A percentile compares a stretch with the other conserved stretches of the same genome.
These are phyloP conservation scores for Pelmatolapia mariae DNA, from an alignment of 2,113 vertebrate species.

Conservation along the genomic window DNA sequence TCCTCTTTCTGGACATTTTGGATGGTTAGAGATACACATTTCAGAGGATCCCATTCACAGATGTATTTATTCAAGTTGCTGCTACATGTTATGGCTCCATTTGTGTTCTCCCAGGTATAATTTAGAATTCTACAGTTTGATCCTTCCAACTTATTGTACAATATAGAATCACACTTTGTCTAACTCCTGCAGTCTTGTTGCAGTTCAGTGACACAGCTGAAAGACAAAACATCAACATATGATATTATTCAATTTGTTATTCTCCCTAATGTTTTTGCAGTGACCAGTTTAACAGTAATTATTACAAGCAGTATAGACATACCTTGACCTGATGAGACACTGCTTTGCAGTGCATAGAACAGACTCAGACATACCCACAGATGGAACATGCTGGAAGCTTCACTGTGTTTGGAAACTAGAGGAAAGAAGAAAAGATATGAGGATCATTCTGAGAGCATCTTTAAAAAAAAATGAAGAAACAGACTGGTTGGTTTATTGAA, in stretches of 20 bases:
- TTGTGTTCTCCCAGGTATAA: accelerated
- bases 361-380: not conserved
- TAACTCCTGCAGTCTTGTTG: not conserved
- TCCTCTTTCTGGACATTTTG: accelerated
- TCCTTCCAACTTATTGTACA: not conserved
- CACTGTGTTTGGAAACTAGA: not conserved
- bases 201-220: not conserved
- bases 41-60: accelerated
- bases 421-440: not conserved
- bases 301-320: not conserved
- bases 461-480: not conserved
- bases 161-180: not conserved
- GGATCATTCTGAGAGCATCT: not conserved
- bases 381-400: not conserved
- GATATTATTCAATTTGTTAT: not conserved
- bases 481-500: not conserved
- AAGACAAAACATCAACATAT: not conserved
- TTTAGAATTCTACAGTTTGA: accelerated
- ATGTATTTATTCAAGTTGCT: accelerated
- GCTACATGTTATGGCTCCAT: accelerated
- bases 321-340: not conserved
- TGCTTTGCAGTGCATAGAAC: not conserved
- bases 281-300: not conserved
- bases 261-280: not conserved
- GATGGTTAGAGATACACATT: not conserved